Conservation (phyloP, 2,113 vertebrate genomes). For the Pollimyrus isidori region DNA sequence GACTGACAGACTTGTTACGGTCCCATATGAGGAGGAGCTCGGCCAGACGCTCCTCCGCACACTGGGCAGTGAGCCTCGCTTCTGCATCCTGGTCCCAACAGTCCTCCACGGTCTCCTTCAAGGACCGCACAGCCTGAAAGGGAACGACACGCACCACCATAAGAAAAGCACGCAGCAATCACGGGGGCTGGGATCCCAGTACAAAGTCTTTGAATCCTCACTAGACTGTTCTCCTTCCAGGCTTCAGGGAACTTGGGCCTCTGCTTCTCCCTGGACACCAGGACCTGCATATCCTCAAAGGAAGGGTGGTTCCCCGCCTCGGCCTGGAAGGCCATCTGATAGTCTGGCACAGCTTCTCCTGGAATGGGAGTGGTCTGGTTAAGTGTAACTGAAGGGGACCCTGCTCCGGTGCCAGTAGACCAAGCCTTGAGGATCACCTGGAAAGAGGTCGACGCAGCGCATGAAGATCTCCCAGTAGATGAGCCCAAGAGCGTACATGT, state of each 20-base stretch:
- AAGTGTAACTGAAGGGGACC: background rate
- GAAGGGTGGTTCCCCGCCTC: slow-evolving; percentile 92
- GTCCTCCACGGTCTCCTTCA: slow-evolving; percentile 98
- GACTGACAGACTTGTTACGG: slow-evolving; percentile 94
- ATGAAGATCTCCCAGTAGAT: slow-evolving; percentile 99
- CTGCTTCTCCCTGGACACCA: slow-evolving; percentile 96
- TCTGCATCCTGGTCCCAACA: slow-evolving; percentile 99
- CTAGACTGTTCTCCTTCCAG: slow-evolving; percentile 99
- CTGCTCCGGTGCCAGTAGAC: background rate
- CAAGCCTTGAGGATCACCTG: slow-evolving; percentile 63
- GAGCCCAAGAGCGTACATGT: slow-evolving; percentile 93
- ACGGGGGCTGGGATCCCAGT: too few species aligned
- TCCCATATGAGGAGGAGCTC: slow-evolving; percentile 98
- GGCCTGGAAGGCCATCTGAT: slow-evolving; percentile 83
- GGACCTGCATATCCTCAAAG: slow-evolving; percentile 98
- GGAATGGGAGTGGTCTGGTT: background rate
- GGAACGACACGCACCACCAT: background rate
- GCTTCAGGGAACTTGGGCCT: slow-evolving; percentile 97
- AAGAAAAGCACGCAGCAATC: background rate
- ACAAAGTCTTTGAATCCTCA: slow-evolving; percentile 41
- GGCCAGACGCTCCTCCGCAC: slow-evolving; percentile 92
- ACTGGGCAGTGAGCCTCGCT: slow-evolving; percentile 91
- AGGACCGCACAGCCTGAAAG: slow-evolving; percentile 85
- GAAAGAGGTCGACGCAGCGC: slow-evolving; percentile 95
- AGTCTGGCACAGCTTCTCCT: slow-evolving; percentile 78